Base-by-base conservation (phyloP, 1,140 invertebrate genomes). In the Drosophila eugracilis region DNA sequence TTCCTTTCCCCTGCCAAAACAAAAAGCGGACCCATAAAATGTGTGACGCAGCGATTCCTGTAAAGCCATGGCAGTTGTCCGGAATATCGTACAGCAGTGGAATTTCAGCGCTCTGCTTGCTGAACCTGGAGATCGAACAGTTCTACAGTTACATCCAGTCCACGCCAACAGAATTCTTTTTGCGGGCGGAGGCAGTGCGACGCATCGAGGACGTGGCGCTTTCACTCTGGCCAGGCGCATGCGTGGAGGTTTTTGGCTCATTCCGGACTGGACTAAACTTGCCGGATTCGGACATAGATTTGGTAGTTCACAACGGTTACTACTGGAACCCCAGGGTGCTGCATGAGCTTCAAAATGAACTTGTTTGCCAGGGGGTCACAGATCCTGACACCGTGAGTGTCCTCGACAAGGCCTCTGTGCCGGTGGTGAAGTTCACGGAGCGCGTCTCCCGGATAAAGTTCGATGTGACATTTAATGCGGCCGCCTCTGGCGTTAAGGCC, bases 371-470 rank as follows among this genome's bases (percentile, higher is more conserved):
- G 1, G 55, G 50, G 0, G 52, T 84, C 4, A 62, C 75, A 7
- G 44, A 72, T n/a, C 41, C 26, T n/a, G 17, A 3, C 5, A 26
- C 50, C 4, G 57, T 85, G 0, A 59, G 10, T 39, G 80, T 84
- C 9, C 19, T 84, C 36, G 80, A 85, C 49, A 84, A 72, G 37
- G 80, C 80, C 7, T 45, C 71, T 3, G 80, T 84, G 22, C 80
- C 80, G 1, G 80, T 84, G 15, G 60, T 84, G 0, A 84, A 84
- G 14, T 84, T 85, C 9, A 84, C 80, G 3, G 80, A 84, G 7
- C 47, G 44, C 6, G 21, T 75, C 21, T 79, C 80, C 0, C 65
- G 60, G 10, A 53, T 84, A 12, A 84, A 85, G 26, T 84, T 84
- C 17, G 80, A 84, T 21, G 75, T 84, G 3, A 67, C 71, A 4